Evolutionary conservation across 2,113 vertebrate genomes (phyloP).

Genomic region (Chloropsis hardwickii): DNA sequence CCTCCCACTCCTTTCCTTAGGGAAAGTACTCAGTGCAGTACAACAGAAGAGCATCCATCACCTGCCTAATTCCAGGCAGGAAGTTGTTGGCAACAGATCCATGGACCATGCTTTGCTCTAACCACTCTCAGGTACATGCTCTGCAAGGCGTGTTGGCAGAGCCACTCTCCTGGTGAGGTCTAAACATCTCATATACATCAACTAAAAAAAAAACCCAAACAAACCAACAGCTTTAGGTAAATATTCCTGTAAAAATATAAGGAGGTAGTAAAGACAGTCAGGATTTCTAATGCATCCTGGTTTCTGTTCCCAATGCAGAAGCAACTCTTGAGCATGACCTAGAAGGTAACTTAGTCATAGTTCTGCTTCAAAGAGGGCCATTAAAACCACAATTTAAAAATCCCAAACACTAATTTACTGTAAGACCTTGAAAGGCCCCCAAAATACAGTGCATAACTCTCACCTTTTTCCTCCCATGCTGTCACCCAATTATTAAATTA

Average conservation of each 20-base stretch:
- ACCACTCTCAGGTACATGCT: fast-evolving
- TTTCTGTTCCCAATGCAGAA: background rate
- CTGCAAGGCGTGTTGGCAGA: background rate
- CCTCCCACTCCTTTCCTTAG: background rate
- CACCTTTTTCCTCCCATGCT: background rate
- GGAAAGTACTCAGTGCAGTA: background rate
- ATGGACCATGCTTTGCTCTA: background rate
- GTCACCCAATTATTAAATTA: background rate
- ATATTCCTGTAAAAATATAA: background rate
- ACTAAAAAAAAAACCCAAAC: background rate
- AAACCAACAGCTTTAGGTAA: background rate
- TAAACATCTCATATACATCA: fast-evolving
- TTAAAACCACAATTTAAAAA: background rate
- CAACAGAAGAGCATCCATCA: background rate
- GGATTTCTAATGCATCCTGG: background rate
- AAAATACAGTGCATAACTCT: background rate
- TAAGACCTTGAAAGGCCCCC: background rate
- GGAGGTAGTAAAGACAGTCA: background rate
- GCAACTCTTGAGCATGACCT: background rate
- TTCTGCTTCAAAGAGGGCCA: background rate
- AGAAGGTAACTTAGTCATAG: background rate
- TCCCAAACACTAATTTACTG: background rate
- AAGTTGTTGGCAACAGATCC: background rate
- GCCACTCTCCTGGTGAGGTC: background rate
- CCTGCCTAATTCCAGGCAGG: background rate